phyloP scores from a whole-genome alignment of 2,888 invertebrate genomes.

The Lasioglossum villosulum region DNA sequence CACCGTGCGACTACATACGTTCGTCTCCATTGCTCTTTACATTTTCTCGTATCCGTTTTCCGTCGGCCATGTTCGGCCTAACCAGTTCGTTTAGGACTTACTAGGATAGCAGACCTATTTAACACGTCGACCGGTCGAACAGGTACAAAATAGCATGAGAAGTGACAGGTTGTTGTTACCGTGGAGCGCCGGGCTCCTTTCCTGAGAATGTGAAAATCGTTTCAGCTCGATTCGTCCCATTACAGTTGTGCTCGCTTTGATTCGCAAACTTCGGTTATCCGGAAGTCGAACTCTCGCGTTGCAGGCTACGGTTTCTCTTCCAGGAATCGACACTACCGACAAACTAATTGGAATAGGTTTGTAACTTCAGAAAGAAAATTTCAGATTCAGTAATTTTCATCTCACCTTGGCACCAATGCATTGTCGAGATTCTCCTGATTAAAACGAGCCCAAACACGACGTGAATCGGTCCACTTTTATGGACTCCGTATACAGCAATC shows the following conservation, averaged over 20 bases:
- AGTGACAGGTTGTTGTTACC: slow-evolving; percentile 47
- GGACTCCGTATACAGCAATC: background rate
- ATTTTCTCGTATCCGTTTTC: slow-evolving; percentile 33
- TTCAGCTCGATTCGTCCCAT: slow-evolving; percentile 2
- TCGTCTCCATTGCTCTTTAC: slow-evolving; percentile 10
- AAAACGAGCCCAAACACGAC: background rate
- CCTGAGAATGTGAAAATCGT: background rate
- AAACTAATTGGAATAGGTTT: background rate
- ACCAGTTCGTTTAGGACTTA: slow-evolving; percentile 49
- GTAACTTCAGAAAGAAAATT: background rate
- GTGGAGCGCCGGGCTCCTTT: slow-evolving; percentile 1
- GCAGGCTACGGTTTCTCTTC: background rate
- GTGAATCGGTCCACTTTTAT: background rate
- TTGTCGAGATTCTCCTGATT: background rate
- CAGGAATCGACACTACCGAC: background rate
- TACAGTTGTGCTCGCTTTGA: background rate
- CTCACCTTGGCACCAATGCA: background rate
- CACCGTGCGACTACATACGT: too few species aligned
- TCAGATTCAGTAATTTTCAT: background rate
- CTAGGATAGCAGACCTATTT: slow-evolving; percentile 52
- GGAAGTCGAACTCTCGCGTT: background rate
- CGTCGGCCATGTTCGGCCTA: slow-evolving; percentile 35
- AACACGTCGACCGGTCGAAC: slow-evolving; percentile 49
- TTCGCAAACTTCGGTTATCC: background rate
- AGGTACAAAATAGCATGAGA: slow-evolving; percentile 38